These are phyloP conservation scores for Monochamus alternatus DNA, from an alignment of 2,888 invertebrate genomes.

Conservation along the genomic window DNA sequence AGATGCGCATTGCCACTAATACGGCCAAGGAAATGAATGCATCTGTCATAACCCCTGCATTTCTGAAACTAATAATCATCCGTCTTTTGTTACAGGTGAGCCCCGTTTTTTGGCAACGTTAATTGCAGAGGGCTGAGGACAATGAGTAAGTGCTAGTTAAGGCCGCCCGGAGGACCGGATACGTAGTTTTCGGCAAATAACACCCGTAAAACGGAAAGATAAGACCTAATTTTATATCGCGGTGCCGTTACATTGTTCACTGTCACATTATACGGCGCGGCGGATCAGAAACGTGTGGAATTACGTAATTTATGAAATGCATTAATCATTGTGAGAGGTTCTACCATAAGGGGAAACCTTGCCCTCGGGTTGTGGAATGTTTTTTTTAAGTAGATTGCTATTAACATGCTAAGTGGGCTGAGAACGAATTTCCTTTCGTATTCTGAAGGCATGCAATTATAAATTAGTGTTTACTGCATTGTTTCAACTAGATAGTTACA, in stretches of 20 bases:
- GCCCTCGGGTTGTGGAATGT: neutral
- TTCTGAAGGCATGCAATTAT: too few relatives aligned
- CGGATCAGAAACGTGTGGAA: neutral
- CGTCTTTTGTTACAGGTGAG: constrained; percentile 37
- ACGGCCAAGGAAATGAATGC: constrained; percentile 16
- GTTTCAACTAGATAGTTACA: too few relatives aligned
- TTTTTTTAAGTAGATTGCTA: neutral
- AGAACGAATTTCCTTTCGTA: too few relatives aligned
- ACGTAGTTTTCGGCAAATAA: constrained; percentile 13
- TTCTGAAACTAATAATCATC: constrained; percentile 32
- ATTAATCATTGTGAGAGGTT: constrained; percentile 4
- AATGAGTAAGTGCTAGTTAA: constrained; percentile 11
- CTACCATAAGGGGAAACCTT: neutral
- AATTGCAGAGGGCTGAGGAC: constrained; percentile 12
- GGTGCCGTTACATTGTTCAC: neutral
- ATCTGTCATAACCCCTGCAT: constrained; percentile 16
- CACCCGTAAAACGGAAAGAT: neutral
- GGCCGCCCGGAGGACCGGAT: constrained; percentile 14
- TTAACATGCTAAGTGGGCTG: too few relatives aligned
- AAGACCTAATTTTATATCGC: neutral
- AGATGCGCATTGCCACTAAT: constrained; percentile 7
- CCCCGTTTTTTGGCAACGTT: constrained; percentile 28
- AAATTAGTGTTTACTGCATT: too few relatives aligned
- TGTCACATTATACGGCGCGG: neutral
- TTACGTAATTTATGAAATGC: constrained; percentile 7